Conservation (phyloP, 2,888 invertebrate species). For the Drosophila peninsularis region DNA sequence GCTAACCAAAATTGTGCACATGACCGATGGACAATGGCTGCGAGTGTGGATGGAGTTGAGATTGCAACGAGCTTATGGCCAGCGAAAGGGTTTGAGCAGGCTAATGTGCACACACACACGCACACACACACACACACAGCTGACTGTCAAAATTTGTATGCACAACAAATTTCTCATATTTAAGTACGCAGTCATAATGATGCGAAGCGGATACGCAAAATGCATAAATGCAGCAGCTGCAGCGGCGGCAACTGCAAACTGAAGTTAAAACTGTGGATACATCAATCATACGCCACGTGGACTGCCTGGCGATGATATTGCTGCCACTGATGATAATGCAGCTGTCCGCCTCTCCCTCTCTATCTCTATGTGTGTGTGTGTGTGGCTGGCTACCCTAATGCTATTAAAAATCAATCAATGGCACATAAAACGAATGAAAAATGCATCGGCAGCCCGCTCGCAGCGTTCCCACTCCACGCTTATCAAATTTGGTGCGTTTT, state of each 20-base stretch:
- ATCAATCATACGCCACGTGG: conserved; percentile 78
- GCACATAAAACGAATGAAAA: conserved; percentile 75
- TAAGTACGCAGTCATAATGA: conserved; percentile 74
- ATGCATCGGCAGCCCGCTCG: conserved; percentile 36
- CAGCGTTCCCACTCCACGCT: not conserved
- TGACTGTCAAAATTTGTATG: conserved; percentile 78
- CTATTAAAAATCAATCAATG: conserved; percentile 78
- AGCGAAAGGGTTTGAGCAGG: conserved; percentile 9
- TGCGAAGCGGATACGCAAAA: conserved; percentile 71
- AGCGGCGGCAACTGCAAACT: conserved; percentile 23
- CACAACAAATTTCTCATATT: conserved; percentile 79
- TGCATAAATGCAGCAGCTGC: conserved; percentile 72
- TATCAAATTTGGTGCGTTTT: conserved; percentile 33
- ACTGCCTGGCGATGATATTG: conserved; percentile 56
- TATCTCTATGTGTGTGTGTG: conserved; percentile 9
- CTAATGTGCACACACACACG: conserved; percentile 58
- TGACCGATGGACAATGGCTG: conserved; percentile 60
- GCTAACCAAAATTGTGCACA: conserved; percentile 65
- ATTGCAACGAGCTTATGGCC: conserved; percentile 25
- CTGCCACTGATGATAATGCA: conserved; percentile 38
- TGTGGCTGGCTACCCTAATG: conserved; percentile 54
- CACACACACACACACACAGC: conserved; percentile 6
- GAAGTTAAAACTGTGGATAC: conserved; percentile 53
- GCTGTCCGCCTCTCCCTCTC: conserved; percentile 22
- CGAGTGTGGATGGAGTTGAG: conserved; percentile 16